Evolutionary conservation across 2,113 vertebrate species (phyloP).

Genomic region (Nematolebias whitei): DNA sequence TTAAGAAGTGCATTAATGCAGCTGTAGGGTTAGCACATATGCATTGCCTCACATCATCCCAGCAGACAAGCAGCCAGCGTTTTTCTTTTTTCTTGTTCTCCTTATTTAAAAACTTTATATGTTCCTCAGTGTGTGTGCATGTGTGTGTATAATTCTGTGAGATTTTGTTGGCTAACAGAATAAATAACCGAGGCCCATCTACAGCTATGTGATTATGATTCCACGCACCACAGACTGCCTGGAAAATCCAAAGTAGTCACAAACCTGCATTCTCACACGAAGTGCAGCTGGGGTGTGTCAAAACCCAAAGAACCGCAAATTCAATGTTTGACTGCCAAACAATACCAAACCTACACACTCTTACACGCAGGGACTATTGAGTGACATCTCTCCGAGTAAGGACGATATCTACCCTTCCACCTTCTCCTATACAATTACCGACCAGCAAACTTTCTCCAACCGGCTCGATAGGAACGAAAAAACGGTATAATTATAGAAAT

Average conservation of each 20-base stretch:
- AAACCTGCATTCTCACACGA: constrained; percentile 68
- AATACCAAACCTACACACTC: constrained; percentile 47
- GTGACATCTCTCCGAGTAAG: constrained; percentile 57
- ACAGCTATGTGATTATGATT: constrained; percentile 56
- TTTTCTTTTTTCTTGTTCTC: constrained; percentile 13
- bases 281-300: constrained; percentile 71
- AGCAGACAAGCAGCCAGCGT: too few relatives aligned
- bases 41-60: constrained; percentile 47
- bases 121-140: constrained; percentile 10
- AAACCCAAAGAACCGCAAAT: constrained; percentile 67
- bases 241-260: constrained; percentile 66
- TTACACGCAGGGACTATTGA: constrained; percentile 52
- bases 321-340: constrained; percentile 70
- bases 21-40: too few relatives aligned
- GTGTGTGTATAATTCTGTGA: constrained; percentile 3
- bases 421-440: constrained; percentile 63
- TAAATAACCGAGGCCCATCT: constrained; percentile 51
- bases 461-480: constrained; percentile 32
- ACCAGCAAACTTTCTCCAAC: constrained; percentile 12
- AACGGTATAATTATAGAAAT: constrained; percentile 65
- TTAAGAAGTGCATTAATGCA: constrained; percentile 37
- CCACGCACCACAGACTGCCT: constrained; percentile 44
- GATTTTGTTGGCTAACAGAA: constrained; percentile 37
- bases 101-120: constrained; percentile 32
- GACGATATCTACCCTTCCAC: constrained; percentile 57